Evolutionary conservation across 2,888 invertebrate species (phyloP), one percentile per base, ranked within the genome.

Genomic region (Athalia circularis): DNA sequence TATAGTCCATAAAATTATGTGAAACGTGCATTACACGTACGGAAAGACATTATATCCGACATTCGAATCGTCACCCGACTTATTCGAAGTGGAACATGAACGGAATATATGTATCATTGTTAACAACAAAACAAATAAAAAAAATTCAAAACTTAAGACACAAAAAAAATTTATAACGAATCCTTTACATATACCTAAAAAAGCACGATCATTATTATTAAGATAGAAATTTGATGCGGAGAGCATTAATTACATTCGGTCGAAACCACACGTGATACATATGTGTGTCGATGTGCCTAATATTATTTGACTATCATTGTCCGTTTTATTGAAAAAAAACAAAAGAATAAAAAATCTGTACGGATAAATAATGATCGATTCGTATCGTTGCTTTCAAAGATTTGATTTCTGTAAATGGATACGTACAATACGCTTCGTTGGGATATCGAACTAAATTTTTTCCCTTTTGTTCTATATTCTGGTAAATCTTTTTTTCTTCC

Each of bases 351-450:
- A 29, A n/a, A 54, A 54, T n/a, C n/a, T n/a, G n/a, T n/a, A n/a
- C n/a, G n/a, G n/a, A n/a, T n/a, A n/a, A n/a, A n/a, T n/a, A n/a
- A n/a, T 4, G 29, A 29, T 29, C 29, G 29, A 29, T 29, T 29
- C 29, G 2, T 29, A 29, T 29, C 29, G 29, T 29, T 29, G 29
- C 29, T 29, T 29, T 59, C n/a, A 29, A 57, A 47, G 57, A 72
- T 59, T 72, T 72, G 57, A 72, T 72, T 72, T 72, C 72, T 72
- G 57, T 72, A 59, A 72, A 47, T 72, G n/a, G 72, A 72, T 72
- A 57, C n/a, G 43, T 13, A 8, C 11, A n/a, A 54, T 4, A 11
- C 54, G 54, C 54, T 54, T 9, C n/a, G 9, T 54, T n/a, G 7
- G n/a, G 9, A 54, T 6, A 6, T 54, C n/a, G n/a, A 29, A 29